Base-by-base conservation (phyloP, 2,113 vertebrate species). In the Holacanthus passer region DNA sequence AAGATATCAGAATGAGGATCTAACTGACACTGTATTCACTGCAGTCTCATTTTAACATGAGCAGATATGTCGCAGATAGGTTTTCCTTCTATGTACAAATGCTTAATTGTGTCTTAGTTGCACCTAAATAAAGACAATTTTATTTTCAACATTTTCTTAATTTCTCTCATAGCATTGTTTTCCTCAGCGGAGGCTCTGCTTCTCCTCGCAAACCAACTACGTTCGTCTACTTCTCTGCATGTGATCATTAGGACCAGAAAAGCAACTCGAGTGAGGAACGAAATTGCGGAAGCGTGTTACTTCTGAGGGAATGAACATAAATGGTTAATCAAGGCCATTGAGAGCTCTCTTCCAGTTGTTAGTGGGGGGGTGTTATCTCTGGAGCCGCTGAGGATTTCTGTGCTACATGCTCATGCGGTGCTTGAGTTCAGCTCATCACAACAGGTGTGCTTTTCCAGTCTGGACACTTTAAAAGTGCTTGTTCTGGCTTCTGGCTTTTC, bases 321-420 rank as follows among this genome's bases (percentile, higher is more conserved):
- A 90, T 70, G 83, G 84, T 88, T 88, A 89, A 90, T 90, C 84
- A 88, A 82, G 83, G 56, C 81, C 66, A 87, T 83, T 83, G 84
- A 86, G 67, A 69, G 37, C 50, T 68, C 56, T 64, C 62, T 62
- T 88, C 71, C 59, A 56, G 66, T 87, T 63, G 63, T 73, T 73
- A 3, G 74, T 29, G n/a, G 48, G 56, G 68, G 79, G 64, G 48
- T 68, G 77, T 60, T 69, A 43, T 74, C 75, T 82, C 67, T 73
- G 52, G n/a, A 66, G 77, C 74, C 65, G 70, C 43, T 56, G 68
- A 56, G 55, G 27, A 77, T 75, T 77, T 76, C 2, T 62, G n/a
- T 73, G 47, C 19, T 52, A 22, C 71, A 62, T 60, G 43, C 35
- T 68, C 68, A 41, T 20, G 66, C 50, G 50, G 66, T 62, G 48